Percentiles rank a stretch among this genome's conserved stretches.
phyloP scores from a whole-genome alignment of 1,140 invertebrate genomes.

The Drosophila busckii region DNA sequence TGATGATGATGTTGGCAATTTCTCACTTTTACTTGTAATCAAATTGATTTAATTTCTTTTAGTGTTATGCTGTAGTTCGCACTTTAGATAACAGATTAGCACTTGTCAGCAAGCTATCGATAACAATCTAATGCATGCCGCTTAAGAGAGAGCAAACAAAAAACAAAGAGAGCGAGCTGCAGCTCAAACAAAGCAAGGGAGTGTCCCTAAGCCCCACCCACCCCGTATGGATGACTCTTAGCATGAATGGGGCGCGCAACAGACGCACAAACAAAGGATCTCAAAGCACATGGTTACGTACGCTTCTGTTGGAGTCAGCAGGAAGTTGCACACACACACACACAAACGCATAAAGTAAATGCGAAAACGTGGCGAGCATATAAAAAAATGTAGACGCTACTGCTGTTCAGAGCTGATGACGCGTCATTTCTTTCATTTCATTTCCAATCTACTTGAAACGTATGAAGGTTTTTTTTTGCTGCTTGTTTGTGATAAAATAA shows the following conservation, averaged over 20 bases:
- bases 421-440: conserved; percentile 46
- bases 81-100: no score
- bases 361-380: conserved; percentile 66
- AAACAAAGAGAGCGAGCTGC: conserved; percentile 10
- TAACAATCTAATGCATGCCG: not conserved
- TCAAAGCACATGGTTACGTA: conserved; percentile 35
- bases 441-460: conserved; percentile 25
- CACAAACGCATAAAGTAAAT: conserved; percentile 29
- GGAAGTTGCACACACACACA: conserved; percentile 56
- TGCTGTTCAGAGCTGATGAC: no score
- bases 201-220: conserved; percentile 36
- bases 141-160: not conserved
- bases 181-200: conserved; percentile 47
- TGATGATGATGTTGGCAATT: conserved; percentile 36
- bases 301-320: conserved; percentile 47
- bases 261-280: conserved; percentile 50
- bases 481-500: conserved; percentile 46
- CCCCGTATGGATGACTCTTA: not conserved
- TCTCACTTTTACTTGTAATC: conserved; percentile 26
- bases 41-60: no score
- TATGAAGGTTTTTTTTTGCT: conserved; percentile 6
- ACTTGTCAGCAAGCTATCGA: no score
- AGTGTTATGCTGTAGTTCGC: no score
- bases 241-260: conserved; percentile 39
- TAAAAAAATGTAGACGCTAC: conserved; percentile 37